Base-by-base conservation (phyloP, 2,113 vertebrate species). In the Lepidothrix coronata region DNA sequence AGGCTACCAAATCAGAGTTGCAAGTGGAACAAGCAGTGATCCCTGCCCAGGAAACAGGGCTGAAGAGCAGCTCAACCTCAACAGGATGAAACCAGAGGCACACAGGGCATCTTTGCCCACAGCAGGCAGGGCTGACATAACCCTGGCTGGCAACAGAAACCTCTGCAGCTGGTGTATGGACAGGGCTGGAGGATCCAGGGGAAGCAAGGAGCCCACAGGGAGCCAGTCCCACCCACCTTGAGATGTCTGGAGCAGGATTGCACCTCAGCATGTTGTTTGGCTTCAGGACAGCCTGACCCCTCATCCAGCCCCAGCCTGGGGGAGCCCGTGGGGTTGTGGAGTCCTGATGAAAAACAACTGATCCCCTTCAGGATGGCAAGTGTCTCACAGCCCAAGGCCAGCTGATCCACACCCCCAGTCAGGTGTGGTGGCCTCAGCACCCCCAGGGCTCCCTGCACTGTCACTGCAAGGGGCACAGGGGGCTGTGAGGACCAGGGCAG, bases 311-410 rank as follows among this genome's bases (percentile, higher is more conserved):
- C 28, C 28, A 24, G 52, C 33, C 28, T 33, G 24, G 27, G 28
- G 20, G 2, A 63, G 23, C 72, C 57, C 8, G 4, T 1, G 1
- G n/a, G 20, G 17, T 7, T 41, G 12, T 19, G 9, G 8, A 11
- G 33, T 8, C 20, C 23, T 11, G 23, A 17, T 13, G 22, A 31
- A 8, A 54, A 54, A 20, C 1, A 2, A 14, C 2, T 11, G 37
- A 65, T 23, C 8, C 31, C 39, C 27, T 49, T 33, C 46, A 21
- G 59, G 39, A 20, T 8, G 27, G 31, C 24, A 7, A 12, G 18
- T 16, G 17, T 18, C 43, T 48, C 51, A 11, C 43, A 31, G 39
- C 33, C 17, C 63, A 41, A 18, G 9, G 18, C 23, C 57, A 14
- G 13, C 1, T 3, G 19, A 24, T 15, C 62, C 31, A 15, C 41